These are phyloP conservation scores for Andrena trimmerana DNA, from an alignment of 2,888 invertebrate genomes.

Conservation along the genomic window DNA sequence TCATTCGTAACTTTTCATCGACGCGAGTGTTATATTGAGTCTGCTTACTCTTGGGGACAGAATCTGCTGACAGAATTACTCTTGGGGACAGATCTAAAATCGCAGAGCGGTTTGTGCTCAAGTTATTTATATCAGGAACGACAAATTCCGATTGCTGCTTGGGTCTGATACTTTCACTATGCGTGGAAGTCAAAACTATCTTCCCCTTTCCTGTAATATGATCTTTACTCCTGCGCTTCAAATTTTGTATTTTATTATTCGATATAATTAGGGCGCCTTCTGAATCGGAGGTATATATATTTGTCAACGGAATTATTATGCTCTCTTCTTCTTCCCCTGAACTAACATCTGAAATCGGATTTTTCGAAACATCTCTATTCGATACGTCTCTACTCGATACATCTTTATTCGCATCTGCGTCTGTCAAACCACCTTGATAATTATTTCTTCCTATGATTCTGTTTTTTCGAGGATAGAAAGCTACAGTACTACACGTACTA, in stretches of 20 bases:
- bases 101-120: no score
- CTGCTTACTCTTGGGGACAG: neutral
- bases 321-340: accelerated
- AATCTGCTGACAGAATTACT: neutral
- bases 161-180: no score
- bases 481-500: neutral
- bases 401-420: neutral
- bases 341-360: neutral
- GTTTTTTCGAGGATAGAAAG: neutral
- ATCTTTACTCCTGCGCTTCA: no score
- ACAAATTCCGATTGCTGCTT: no score
- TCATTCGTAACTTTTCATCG: conserved; percentile 27
- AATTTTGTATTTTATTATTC: no score
- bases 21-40: neutral
- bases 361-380: neutral
- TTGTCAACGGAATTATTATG: neutral
- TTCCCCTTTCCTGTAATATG: no score
- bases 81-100: neutral
- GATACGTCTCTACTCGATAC: no score
- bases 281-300: neutral
- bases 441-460: neutral
- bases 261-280: neutral
- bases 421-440: neutral
- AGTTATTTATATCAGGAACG: no score
- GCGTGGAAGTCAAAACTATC: no score